Percentiles rank a stretch among this genome's conserved stretches.
Conservation (phyloP, 2,888 invertebrate genomes). For the Tricholauxania praeusta region DNA sequence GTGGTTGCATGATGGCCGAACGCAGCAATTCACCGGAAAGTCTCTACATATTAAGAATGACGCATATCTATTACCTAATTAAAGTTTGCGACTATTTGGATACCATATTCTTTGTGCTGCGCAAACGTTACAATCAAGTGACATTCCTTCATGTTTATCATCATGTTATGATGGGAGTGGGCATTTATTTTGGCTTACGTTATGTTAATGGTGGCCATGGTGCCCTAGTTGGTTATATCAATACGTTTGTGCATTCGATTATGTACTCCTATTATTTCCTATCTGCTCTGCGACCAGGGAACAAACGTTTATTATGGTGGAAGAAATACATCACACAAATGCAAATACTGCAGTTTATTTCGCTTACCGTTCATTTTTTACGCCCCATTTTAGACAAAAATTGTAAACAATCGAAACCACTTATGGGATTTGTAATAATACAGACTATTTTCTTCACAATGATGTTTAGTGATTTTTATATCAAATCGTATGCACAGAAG, state of each 20-base stretch:
- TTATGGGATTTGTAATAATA: background rate
- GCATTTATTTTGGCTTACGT: constrained; percentile 72
- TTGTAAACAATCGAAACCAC: constrained; percentile 73
- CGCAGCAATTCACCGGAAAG: background rate
- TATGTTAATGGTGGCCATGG: constrained; percentile 77
- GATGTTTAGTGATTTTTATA: constrained; percentile 32
- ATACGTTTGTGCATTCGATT: constrained; percentile 80
- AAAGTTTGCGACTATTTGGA: constrained; percentile 76
- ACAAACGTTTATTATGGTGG: constrained; percentile 77
- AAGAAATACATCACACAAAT: constrained; percentile 86
- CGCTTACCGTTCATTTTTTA: constrained; percentile 71
- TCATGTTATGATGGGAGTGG: constrained; percentile 76
- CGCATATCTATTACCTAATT: constrained; percentile 73
- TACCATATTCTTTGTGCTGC: constrained; percentile 78
- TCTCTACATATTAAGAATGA: background rate
- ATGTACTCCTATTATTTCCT: constrained; percentile 88
- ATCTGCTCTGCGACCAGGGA: constrained; percentile 77
- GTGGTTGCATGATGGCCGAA: constrained; percentile 28
- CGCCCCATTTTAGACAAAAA: constrained; percentile 66
- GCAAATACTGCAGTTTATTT: constrained; percentile 80
- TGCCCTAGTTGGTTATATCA: constrained; percentile 75
- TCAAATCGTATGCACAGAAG: background rate
- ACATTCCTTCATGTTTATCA: constrained; percentile 79
- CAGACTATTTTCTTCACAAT: constrained; percentile 7
- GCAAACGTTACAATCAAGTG: constrained; percentile 77